These are phyloP conservation scores for Indri indri DNA, from an alignment of 2,113 vertebrate species.

Conservation along the genomic window DNA sequence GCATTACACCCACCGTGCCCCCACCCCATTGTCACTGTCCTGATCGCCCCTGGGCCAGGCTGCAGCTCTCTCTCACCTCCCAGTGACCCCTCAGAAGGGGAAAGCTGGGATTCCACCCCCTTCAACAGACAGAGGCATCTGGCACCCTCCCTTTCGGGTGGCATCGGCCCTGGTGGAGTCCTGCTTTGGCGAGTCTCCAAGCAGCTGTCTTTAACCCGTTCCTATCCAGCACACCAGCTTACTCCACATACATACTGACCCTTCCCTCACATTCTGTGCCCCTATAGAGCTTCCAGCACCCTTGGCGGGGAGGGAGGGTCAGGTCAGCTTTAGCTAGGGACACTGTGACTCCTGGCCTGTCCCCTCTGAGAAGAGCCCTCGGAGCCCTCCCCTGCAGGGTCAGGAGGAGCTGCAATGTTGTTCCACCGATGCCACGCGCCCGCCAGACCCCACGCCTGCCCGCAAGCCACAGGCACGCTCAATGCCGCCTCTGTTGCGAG, in stretches of 20 bases:
- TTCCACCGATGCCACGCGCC: conserved; percentile 31
- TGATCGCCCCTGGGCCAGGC: not conserved
- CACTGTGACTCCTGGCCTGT: not conserved
- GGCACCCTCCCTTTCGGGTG: not conserved
- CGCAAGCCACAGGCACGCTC: conserved; percentile 17
- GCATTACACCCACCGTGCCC: not conserved
- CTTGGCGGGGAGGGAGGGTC: too few relatives aligned
- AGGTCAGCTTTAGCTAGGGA: not conserved
- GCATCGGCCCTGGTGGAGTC: not conserved
- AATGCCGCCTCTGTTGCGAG: conserved; percentile 63
- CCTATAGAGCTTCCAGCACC: not conserved
- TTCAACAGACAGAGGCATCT: not conserved
- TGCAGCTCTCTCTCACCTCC: not conserved
- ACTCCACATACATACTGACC: not conserved
- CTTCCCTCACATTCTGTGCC: fast-evolving
- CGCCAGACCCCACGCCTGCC: conserved; percentile 10
- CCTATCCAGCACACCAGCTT: not conserved
- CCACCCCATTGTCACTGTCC: not conserved
- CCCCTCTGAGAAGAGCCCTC: not conserved
- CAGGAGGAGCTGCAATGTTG: not conserved
- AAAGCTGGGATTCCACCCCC: not conserved
- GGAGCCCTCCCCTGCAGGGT: not conserved
- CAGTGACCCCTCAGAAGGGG: not conserved
- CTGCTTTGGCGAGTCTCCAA: not conserved
- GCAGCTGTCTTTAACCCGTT: not conserved